Evolutionary conservation across 2,797 vertebrate species (phyloP), one percentile per base, ranked within the genome.

Genomic region (Tachyglossus aculeatus): DNA sequence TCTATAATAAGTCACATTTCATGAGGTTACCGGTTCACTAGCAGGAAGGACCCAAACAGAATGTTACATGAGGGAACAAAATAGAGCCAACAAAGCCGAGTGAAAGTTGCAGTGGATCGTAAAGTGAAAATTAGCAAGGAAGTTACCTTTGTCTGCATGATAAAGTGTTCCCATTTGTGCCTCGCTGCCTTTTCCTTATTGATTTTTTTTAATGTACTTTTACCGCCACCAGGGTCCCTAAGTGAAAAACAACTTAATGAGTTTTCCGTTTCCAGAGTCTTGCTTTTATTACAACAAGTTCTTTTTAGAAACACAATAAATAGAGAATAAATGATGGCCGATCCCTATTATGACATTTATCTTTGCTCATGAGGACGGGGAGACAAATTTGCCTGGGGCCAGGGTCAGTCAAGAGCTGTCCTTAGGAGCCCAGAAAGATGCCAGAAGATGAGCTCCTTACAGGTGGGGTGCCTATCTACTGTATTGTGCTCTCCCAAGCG

Each of bases 181-280:
- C 86, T 78, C 48, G 84, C 63, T 34, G 82, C 81, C 78, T 91
- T 93, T 43, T 95, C 89, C 80, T 88, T 92, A 53, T 83, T 88
- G 27, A 88, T 78, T 65, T 65, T 86, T 81, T 93, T 94, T 32
- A 84, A 77, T 19, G 82, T 78, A 76, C 70, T 88, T 75, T 91
- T 92, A 85, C 83, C 88, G 53, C 87, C 73, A 29, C 92, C 94
- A 5, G 93, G 93, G 86, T 95, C 90, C 86, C 94, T 94, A 87
- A 40, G 44, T 70, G 68, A 84, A 75, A 82, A 84, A 88, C 38
- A 83, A 66, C 31, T 71, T 47, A 57, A 67, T 85, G 64, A 77
- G 73, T 64, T 82, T 82, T 81, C 43, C 1, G 1, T 72, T 68
- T 67, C 29, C 21, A 71, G 44, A 58, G 15, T 21, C 34, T 55